Evolutionary conservation across 2,888 invertebrate species (phyloP).

Genomic region (Schizaphis graminum): DNA sequence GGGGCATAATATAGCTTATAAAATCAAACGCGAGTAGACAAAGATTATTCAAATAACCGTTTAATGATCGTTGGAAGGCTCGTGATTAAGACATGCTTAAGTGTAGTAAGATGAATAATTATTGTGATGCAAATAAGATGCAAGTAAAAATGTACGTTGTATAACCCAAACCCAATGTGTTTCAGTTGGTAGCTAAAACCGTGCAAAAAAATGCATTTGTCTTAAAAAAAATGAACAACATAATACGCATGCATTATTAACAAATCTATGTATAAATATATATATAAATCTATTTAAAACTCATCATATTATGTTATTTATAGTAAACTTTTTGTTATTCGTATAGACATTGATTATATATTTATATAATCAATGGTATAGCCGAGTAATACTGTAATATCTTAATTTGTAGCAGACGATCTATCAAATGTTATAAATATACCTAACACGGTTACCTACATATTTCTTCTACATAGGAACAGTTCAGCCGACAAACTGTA

Average conservation of each 20-base stretch:
- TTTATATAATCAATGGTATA: no score
- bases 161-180: neutral
- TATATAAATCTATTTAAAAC: neutral
- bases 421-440: neutral
- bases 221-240: neutral
- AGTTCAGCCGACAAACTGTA: neutral
- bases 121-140: neutral
- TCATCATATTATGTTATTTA: neutral
- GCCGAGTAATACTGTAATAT: neutral
- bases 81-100: neutral
- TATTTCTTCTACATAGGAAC: neutral
- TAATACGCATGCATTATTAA: neutral
- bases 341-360: no score
- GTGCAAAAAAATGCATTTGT: neutral
- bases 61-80: neutral
- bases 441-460: neutral
- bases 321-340: neutral
- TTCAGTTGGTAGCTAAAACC: neutral
- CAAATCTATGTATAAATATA: neutral
- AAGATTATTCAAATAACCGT: neutral
- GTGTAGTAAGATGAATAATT: neutral
- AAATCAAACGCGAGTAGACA: neutral
- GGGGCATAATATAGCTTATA: neutral
- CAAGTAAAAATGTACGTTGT: neutral
- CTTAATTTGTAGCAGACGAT: neutral